phyloP scores from a whole-genome alignment of 2,113 vertebrate genomes.

The Strigops habroptila region DNA sequence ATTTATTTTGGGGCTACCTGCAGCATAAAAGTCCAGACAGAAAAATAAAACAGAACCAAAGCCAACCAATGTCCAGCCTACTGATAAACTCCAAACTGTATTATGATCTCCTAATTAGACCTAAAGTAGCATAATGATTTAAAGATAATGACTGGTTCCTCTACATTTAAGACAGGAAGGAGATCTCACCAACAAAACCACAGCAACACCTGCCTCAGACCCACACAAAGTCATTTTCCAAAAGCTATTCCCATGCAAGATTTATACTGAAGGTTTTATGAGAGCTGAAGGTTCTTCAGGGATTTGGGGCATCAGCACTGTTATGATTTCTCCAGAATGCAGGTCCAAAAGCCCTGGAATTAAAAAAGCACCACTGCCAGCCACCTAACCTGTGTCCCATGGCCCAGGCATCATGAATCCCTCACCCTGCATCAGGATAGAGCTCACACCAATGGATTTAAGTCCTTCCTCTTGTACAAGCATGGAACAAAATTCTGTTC shows the following conservation, averaged over 20 bases:
- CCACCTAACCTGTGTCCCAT: rapidly evolving
- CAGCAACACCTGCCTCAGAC: not conserved
- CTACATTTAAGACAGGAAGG: not conserved
- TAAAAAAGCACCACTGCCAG: not conserved
- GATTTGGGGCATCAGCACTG: not conserved
- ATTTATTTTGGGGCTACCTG: not conserved
- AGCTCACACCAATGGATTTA: not conserved
- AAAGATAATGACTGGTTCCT: not conserved
- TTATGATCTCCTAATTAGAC: not conserved
- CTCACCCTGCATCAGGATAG: not conserved
- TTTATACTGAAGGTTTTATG: not conserved
- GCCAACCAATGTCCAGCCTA: not conserved
- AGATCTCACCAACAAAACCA: rapidly evolving
- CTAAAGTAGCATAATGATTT: not conserved
- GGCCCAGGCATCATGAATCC: not conserved
- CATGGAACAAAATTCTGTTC: not conserved
- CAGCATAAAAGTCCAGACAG: not conserved
- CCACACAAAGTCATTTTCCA: not conserved
- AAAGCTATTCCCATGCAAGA: not conserved
- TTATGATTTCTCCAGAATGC: not conserved
- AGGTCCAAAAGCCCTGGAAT: not conserved
- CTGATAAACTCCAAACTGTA: not conserved
- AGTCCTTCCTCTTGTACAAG: not conserved
- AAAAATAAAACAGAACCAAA: not conserved
- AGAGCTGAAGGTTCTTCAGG: not conserved